Evolutionary conservation across 1,140 invertebrate genomes (phyloP).

Genomic region (Drosophila equinoxialis): DNA sequence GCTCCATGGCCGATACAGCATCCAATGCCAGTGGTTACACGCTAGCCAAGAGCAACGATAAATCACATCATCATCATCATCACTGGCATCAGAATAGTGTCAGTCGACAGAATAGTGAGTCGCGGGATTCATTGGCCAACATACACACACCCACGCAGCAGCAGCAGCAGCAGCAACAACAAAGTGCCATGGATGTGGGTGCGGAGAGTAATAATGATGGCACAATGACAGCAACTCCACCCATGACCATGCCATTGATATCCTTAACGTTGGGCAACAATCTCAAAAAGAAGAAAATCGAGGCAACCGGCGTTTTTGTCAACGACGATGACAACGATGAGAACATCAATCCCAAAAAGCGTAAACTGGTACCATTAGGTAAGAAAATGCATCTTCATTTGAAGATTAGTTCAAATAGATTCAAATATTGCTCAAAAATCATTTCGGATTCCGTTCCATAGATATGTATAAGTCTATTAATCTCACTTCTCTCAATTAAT

Average conservation of each 20-base stretch:
- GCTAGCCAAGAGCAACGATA: constrained; percentile 51
- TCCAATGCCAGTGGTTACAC: constrained; percentile 67
- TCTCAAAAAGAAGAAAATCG: constrained; percentile 89
- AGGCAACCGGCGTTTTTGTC: constrained; percentile 95
- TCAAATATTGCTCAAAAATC: no score
- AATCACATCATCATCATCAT: constrained; percentile 17
- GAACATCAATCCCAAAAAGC: constrained; percentile 87
- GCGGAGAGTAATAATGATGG: constrained; percentile 14
- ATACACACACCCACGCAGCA: constrained; percentile 67
- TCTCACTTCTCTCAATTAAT: no score
- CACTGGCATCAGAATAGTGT: constrained; percentile 39
- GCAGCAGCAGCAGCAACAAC: constrained; percentile 48
- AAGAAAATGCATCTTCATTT: neutral
- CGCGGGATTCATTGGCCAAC: constrained; percentile 63
- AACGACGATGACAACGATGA: constrained; percentile 94
- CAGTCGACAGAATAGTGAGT: constrained; percentile 76
- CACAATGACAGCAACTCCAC: constrained; percentile 57
- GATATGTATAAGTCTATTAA: no score
- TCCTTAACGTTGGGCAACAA: constrained; percentile 73
- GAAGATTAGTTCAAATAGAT: no score
- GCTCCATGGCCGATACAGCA: constrained; percentile 56
- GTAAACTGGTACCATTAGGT: constrained; percentile 93
- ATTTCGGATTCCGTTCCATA: no score
- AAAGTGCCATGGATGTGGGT: constrained; percentile 43
- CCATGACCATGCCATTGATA: constrained; percentile 73